Evolutionary conservation across 2,113 vertebrate genomes (phyloP).

Genomic region (Zingel zingel): DNA sequence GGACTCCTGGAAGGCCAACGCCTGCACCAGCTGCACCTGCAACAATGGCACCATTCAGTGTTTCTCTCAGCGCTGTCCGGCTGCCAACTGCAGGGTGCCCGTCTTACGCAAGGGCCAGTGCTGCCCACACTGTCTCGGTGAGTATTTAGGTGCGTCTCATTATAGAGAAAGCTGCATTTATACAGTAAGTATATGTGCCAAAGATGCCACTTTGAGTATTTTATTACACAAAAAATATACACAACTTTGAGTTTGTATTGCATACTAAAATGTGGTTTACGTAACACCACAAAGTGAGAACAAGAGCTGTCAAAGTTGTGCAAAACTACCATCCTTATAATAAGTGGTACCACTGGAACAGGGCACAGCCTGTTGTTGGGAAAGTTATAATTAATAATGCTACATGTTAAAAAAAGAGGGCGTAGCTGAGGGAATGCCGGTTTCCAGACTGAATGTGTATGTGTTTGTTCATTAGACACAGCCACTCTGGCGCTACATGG

Average conservation of each 20-base stretch:
- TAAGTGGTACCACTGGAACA: slow-evolving; percentile 20
- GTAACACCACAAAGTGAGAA: background rate
- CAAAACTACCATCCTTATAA: slow-evolving; percentile 7
- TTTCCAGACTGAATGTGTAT: slow-evolving; percentile 25
- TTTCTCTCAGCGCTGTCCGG: slow-evolving; percentile 85
- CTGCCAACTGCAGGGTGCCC: slow-evolving; percentile 84
- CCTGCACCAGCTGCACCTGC: slow-evolving; percentile 88
- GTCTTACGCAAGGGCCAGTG: slow-evolving; percentile 88
- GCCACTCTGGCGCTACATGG: slow-evolving; percentile 71
- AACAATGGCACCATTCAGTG: slow-evolving; percentile 86
- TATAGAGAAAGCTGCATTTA: slow-evolving; percentile 15
- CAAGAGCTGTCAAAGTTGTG: background rate
- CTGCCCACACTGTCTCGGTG: slow-evolving; percentile 88
- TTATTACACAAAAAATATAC: slow-evolving; percentile 8
- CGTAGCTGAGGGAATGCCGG: slow-evolving; percentile 23
- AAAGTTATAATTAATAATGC: slow-evolving; percentile 31
- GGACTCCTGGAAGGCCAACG: slow-evolving; percentile 86
- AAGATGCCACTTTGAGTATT: slow-evolving; percentile 5
- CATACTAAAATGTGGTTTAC: background rate
- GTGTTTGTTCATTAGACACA: slow-evolving; percentile 54
- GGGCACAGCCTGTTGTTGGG: slow-evolving; percentile 44
- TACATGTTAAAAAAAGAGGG: slow-evolving; percentile 47
- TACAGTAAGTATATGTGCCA: background rate
- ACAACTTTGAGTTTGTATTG: background rate
- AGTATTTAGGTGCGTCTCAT: slow-evolving; percentile 39